Evolutionary conservation across 2,888 invertebrate species (phyloP), one percentile per base, ranked within the genome.

Genomic region (Erebia ligea): DNA sequence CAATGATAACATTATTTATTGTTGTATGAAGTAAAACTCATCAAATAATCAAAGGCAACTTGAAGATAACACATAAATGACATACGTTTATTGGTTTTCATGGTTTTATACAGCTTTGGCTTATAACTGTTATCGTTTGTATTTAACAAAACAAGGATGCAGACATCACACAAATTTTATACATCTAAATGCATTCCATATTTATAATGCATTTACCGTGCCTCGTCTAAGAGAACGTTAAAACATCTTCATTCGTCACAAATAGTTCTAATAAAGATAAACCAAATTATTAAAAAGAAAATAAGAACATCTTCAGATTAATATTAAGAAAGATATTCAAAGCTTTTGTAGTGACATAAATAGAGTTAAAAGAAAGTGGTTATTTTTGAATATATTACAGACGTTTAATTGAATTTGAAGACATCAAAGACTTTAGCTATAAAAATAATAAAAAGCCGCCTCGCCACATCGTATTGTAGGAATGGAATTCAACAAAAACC

Each of bases 401-500:
- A 57, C 34, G 13, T 58, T 19, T 34, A 68, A 68, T 70, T 65
- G 64, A 61, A 72, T 57, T 67, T 69, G 62, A 59, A 65, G 56
- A 68, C 64, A 64, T 65, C 58, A 58, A 72, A 62, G 61, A 57
- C 40, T 66, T 42, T 3, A 61, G 21, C 17, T 34, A 15, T 65
- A 70, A 61, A 72, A 72, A 72, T 54, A 61, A 15, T 50, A 54
- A 48, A 42, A 54, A 40, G 54, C 61, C 65, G 67, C 70, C 66
- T 71, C 69, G 56, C 61, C 68, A 54, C 62, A 72, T 76, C 74
- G 80, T 76, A 76, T 77, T 75, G 78, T 75, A 77, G 74, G 71
- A 77, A 74, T 74, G 68, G 76, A 73, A 75, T 75, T 74, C 70
- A 73, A 74, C 78, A 80, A 84, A 84, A 84, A 84, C 79, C 80